Base-by-base conservation (phyloP, 2,888 invertebrate genomes). In the Calliphora vomitoria region DNA sequence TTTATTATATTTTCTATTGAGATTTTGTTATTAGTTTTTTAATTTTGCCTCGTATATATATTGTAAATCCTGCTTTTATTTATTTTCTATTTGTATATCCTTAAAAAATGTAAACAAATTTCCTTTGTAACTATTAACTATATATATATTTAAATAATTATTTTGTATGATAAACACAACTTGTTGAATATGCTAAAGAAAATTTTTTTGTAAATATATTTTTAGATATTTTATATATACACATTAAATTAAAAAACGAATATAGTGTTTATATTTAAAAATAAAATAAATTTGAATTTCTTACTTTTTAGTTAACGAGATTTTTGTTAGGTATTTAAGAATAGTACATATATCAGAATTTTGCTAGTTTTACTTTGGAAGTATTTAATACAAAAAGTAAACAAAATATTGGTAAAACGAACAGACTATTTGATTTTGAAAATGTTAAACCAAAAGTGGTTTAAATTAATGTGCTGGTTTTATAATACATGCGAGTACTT, bases 21-120 rank as follows among this genome's bases (percentile, higher is more conserved):
- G 47, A 78, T 78, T 76, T 85, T 85, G 87, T 87, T 87, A 85
- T 85, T 87, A 87, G 87, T 87, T 87, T 62, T 87, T 82, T 87
- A 87, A 78, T 66, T 58, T 79, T 31, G 47, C n/a, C 41, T 55
- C 38, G 38, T 72, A 53, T 25, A 25, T 25, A 68, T 38, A 72
- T 71, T 50, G 18, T 44, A 50, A 78, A 50, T 31, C 20, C 31
- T 47, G 4, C 25, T 58, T 50, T 66, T 79, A 76, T 75, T 72
- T 60, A 69, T 62, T 66, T 35, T 8, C 2, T 10, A 11, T 38
- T 15, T n/a, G 31, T 80, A 79, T 66, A 35, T 72, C 60, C 74
- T 64, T 81, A 83, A 82, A 85, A 47, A 35, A 15, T 38, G 38
- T 60, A 47, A 79, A 66, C 64, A 41, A 60, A 69, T 35, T 81